These are phyloP conservation scores for Entomyzon cyanotis DNA, from an alignment of 2,113 vertebrate species.

Conservation along the genomic window DNA sequence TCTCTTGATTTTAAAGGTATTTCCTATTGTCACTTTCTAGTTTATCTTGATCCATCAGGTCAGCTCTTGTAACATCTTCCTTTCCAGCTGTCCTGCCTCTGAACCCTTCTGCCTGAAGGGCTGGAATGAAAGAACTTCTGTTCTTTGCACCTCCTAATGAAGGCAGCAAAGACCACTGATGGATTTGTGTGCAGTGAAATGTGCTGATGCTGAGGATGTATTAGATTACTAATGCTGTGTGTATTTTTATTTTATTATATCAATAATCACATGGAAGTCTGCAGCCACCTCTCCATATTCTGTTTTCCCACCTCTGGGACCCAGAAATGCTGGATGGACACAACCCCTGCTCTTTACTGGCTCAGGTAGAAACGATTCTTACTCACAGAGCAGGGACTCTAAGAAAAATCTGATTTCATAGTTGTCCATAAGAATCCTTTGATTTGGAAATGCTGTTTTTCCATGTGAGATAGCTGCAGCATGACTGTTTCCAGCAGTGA, in stretches of 20 bases:
- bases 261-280: background rate
- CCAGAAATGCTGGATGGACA: background rate
- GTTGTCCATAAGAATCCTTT: background rate
- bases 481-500: constrained; percentile 7
- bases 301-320: background rate
- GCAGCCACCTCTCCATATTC: background rate
- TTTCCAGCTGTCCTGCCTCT: background rate
- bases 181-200: background rate
- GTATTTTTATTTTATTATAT: background rate
- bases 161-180: background rate
- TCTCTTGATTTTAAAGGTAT: background rate
- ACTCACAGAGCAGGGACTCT: background rate
- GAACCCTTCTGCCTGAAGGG: background rate
- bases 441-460: background rate
- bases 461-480: background rate
- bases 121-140: background rate
- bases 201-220: background rate
- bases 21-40: background rate
- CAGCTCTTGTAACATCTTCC: background rate
- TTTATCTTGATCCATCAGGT: background rate
- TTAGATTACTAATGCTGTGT: background rate
- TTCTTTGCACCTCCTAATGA: background rate
- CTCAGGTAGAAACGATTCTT: background rate
- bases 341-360: background rate
- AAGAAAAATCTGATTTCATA: background rate